Evolutionary conservation across 2,113 vertebrate species (phyloP), one percentile per base, ranked within the genome.

Genomic region (Cairina moschata): DNA sequence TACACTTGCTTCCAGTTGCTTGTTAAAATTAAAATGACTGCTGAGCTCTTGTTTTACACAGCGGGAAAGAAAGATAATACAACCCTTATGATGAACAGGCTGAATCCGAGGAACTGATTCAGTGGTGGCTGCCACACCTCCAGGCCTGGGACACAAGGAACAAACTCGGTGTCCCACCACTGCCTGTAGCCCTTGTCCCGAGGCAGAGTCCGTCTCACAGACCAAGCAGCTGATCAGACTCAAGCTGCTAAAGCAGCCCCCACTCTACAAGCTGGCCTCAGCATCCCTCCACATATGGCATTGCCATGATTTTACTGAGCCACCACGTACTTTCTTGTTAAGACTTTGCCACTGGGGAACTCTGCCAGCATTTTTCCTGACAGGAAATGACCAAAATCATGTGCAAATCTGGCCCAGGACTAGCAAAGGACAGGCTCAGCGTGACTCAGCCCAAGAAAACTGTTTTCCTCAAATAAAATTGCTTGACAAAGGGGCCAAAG

Each of bases 141-240:
- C 17, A 28, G 63, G 54, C 50, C 36, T 67, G 18, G 13, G 6
- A 79, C 58, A n/a, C 21, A 21, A 28, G 66, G 69, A 36, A 56
- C 13, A 7, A 38, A 8, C 18, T 69, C 28, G 7, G 50, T 25
- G 5, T 20, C 40, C 20, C n/a, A 20, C 48, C 56, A 67, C 44
- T 69, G 11, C 20, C 0, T 7, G 6, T 16, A 21, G 12, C 5
- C 34, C 29, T 44, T 32, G 58, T 48, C 34, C 13, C 3, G 36
- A 34, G 44, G 20, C 67, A 69, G 44, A 23, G 46, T 1, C 4
- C 36, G 5, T 72, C 0, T 0, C 18, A 16, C 17, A 29, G 62
- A 42, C 7, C 0, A 1, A 72, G 76, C 75, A 85, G 69, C 80
- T 65, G 59, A 60, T 12, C 42, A 6, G 48, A 3, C 54, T 15